phyloP scores from a whole-genome alignment of 1,140 invertebrate genomes.

The Monomorium pharaonis region DNA sequence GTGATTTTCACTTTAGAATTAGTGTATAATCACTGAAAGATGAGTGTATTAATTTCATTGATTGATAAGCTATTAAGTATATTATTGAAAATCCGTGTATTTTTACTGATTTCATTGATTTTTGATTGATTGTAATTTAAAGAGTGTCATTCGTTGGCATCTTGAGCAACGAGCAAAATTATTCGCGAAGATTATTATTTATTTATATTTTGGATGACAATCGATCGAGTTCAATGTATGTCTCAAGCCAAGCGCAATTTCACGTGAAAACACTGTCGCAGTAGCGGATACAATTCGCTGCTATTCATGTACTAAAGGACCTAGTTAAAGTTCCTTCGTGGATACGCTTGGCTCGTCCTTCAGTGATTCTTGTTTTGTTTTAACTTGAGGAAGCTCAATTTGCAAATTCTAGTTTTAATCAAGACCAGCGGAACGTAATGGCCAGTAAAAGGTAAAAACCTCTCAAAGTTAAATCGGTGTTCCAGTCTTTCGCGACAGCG shows the following conservation, averaged over 20 bases:
- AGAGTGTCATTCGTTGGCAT: background rate
- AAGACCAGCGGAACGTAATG: background rate
- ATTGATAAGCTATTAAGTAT: too few relatives aligned
- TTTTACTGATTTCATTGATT: too few relatives aligned
- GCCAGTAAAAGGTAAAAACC: conserved; percentile 38
- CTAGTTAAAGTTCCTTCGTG: background rate
- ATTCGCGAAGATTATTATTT: conserved; percentile 23
- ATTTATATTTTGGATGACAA: background rate
- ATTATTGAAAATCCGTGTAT: too few relatives aligned
- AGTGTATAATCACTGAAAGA: too few relatives aligned
- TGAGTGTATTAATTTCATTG: too few relatives aligned
- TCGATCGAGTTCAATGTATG: background rate
- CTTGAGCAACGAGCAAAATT: background rate
- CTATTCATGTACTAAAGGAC: background rate
- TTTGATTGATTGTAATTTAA: too few relatives aligned
- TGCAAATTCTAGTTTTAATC: conserved; percentile 33
- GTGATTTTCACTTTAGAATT: too few relatives aligned
- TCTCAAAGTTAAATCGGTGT: conserved; percentile 34
- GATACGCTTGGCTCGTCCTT: background rate
- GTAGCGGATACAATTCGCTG: too few relatives aligned
- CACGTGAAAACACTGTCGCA: background rate
- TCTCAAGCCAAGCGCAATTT: background rate
- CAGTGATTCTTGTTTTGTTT: background rate
- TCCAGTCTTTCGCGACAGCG: conserved; percentile 14
- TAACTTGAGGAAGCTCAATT: conserved; percentile 15